phyloP scores from a whole-genome alignment of 1,140 invertebrate genomes.

The Andricus grossulariae region DNA sequence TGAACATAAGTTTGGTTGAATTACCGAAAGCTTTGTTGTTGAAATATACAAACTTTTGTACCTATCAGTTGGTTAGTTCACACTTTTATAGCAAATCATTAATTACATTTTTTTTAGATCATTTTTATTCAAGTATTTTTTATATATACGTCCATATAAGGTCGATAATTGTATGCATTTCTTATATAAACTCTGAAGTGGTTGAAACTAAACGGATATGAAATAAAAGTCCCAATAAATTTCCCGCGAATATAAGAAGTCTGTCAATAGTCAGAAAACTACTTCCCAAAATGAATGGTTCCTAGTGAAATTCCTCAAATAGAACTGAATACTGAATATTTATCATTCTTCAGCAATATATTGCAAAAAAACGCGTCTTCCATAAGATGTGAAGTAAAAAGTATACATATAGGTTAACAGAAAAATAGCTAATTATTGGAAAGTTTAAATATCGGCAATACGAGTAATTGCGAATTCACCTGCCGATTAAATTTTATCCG shows the following conservation, averaged over 20 bases:
- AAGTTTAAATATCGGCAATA: neutral
- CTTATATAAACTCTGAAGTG: too few species aligned
- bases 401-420: neutral
- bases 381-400: neutral
- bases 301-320: neutral
- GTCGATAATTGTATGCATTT: too few species aligned
- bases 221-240: neutral
- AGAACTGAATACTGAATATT: conserved; percentile 1
- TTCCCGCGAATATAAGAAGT: neutral
- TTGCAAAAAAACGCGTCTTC: neutral
- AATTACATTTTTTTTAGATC: too few species aligned
- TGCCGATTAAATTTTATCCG: neutral
- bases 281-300: conserved; percentile 15
- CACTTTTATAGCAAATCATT: too few species aligned
- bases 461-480: neutral
- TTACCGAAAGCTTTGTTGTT: too few species aligned
- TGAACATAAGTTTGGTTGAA: too few species aligned
- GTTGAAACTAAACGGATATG: too few species aligned
- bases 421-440: neutral
- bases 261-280: conserved; percentile 10
- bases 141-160: too few species aligned
- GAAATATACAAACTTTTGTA: too few species aligned
- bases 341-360: neutral
- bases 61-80: too few species aligned
- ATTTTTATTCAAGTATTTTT: too few species aligned